Evolutionary conservation across 2,888 invertebrate species (phyloP).

Genomic region (Ferdinandea cuprea): DNA sequence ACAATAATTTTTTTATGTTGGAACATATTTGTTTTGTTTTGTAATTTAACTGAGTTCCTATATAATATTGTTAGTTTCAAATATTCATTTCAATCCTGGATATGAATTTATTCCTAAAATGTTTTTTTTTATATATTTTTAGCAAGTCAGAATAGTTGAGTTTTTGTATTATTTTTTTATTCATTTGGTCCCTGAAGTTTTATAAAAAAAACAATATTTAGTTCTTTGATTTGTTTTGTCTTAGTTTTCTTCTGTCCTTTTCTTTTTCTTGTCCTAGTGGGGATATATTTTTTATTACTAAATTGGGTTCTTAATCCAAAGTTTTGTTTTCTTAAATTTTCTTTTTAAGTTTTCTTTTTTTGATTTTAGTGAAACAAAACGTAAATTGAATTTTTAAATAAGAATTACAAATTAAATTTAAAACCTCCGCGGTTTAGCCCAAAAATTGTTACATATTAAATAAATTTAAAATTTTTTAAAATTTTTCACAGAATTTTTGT

Average conservation of each 20-base stretch:
- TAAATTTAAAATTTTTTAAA: not conserved
- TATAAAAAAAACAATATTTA: slow-evolving; percentile 53
- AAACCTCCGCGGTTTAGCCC: slow-evolving; percentile 19
- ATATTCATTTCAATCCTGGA: slow-evolving; percentile 57
- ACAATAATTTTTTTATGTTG: slow-evolving; percentile 41
- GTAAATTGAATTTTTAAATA: not conserved
- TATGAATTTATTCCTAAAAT: slow-evolving; percentile 62
- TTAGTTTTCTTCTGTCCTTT: slow-evolving; percentile 27
- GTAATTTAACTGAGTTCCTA: slow-evolving; percentile 16
- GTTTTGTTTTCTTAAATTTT: slow-evolving; percentile 12
- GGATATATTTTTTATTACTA: slow-evolving; percentile 31
- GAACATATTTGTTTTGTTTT: slow-evolving; percentile 75
- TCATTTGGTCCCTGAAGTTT: slow-evolving; percentile 81
- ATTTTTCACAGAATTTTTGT: slow-evolving; percentile 48
- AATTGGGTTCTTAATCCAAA: slow-evolving; percentile 34
- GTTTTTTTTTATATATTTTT: slow-evolving; percentile 26
- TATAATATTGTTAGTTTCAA: slow-evolving; percentile 32
- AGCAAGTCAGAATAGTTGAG: slow-evolving; percentile 44
- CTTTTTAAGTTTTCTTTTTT: slow-evolving; percentile 14
- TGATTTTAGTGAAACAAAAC: slow-evolving; percentile 14
- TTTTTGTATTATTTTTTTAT: slow-evolving; percentile 37
- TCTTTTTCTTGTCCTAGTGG: slow-evolving; percentile 41
- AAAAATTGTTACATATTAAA: slow-evolving; percentile 7
- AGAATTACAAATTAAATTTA: not conserved
- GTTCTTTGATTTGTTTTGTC: slow-evolving; percentile 21